A percentile compares a stretch with the other conserved stretches of the same genome.
phyloP scores from a whole-genome alignment of 2,113 vertebrate genomes.

The Gymnocephalus cernua region DNA sequence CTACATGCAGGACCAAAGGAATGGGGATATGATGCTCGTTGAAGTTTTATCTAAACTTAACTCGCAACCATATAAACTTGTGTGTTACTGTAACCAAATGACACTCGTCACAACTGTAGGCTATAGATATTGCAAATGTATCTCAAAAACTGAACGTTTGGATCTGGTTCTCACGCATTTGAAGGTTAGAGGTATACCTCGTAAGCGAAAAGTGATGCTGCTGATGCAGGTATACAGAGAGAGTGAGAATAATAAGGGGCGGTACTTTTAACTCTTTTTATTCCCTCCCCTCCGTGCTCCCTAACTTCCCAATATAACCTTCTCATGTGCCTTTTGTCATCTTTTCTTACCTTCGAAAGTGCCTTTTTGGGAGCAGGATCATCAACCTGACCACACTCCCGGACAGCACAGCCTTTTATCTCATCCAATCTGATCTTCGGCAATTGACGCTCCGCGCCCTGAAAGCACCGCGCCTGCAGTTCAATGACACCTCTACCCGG shows the following conservation, averaged over 20 bases:
- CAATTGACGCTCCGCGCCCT: slow-evolving; percentile 36
- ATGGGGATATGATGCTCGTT: background rate
- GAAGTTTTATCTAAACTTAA: background rate
- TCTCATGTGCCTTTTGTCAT: slow-evolving; percentile 32
- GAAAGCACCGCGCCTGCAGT: slow-evolving; percentile 56
- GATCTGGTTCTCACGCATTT: slow-evolving; percentile 49
- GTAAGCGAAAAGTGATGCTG: slow-evolving; percentile 63
- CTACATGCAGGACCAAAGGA: no score
- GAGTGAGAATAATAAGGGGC: slow-evolving; percentile 69
- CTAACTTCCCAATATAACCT: slow-evolving; percentile 65
- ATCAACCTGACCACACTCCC: slow-evolving; percentile 4
- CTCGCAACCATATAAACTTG: background rate
- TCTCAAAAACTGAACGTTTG: background rate
- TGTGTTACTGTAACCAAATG: background rate
- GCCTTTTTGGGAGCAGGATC: background rate
- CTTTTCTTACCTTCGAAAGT: slow-evolving; percentile 21
- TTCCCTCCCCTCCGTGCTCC: slow-evolving; percentile 67
- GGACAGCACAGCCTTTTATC: background rate
- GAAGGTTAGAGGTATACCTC: slow-evolving; percentile 19
- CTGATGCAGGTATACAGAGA: slow-evolving; percentile 71
- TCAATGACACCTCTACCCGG: slow-evolving; percentile 68
- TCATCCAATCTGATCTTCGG: slow-evolving; percentile 20
- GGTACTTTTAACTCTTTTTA: slow-evolving; percentile 77
- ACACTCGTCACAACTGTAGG: background rate
- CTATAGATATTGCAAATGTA: background rate